These are phyloP conservation scores for Onychomys torridus DNA, from an alignment of 2,797 vertebrate species.

Conservation along the genomic window DNA sequence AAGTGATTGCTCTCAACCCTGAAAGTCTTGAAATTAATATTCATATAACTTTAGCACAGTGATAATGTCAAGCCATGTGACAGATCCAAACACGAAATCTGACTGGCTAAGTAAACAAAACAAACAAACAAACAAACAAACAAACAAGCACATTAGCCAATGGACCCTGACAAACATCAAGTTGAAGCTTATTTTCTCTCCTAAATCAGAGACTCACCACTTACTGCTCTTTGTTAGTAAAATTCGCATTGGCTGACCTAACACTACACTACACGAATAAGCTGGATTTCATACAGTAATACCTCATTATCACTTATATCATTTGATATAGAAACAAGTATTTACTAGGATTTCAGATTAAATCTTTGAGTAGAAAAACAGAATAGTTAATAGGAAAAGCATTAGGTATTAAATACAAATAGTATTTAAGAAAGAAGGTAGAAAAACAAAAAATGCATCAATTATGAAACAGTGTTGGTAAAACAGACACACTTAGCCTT, in stretches of 20 bases:
- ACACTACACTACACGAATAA: constrained; percentile 77
- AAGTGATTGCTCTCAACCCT: constrained; percentile 71
- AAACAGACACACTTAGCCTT: constrained; percentile 91
- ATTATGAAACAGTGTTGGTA: constrained; percentile 75
- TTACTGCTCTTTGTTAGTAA: constrained; percentile 85
- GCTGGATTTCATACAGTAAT: constrained; percentile 84
- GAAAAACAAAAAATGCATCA: constrained; percentile 76
- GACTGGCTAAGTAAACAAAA: constrained; percentile 81
- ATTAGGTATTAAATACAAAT: constrained; percentile 88
- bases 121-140: not conserved
- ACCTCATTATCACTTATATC: constrained; percentile 83
- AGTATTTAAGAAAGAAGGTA: constrained; percentile 68
- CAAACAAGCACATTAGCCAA: constrained; percentile 69
- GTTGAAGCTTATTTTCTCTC: constrained; percentile 83
- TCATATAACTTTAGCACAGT: constrained; percentile 72
- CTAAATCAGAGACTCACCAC: constrained; percentile 81
- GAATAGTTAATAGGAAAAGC: constrained; percentile 90
- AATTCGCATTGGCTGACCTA: constrained; percentile 85
- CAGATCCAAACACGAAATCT: constrained; percentile 85
- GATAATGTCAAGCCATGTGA: constrained; percentile 85
- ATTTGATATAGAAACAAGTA: constrained; percentile 90
- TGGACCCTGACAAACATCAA: constrained; percentile 86
- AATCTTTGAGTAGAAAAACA: constrained; percentile 88
- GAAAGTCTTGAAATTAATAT: constrained; percentile 65
- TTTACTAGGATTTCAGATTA: constrained; percentile 88